Base-by-base conservation (phyloP, 2,113 vertebrate genomes). In the Capricornis sumatraensis region DNA sequence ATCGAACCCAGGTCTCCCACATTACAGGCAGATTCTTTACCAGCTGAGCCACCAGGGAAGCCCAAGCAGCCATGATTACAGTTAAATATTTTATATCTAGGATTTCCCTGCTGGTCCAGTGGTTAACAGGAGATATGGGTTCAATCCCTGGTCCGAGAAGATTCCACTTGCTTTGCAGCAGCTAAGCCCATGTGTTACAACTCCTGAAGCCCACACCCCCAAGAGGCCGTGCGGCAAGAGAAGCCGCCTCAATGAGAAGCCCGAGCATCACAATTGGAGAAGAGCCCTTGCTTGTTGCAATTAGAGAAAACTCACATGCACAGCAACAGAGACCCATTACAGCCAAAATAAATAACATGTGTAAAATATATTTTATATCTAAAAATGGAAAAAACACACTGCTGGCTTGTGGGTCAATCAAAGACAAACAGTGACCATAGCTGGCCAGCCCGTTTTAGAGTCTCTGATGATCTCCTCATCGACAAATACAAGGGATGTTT, bases 1-100 rank as follows among this genome's bases (percentile, higher is more conserved):
- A 40, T 25, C 5, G 2, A 74, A 40, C 36, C 36, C 21, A 74
- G n/a, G 36, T 40, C 36, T 40, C 67, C 36, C 0, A 0, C 67
- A 40, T 21, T 6, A 1, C 67, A 12, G 36, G 21, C 0, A 0
- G 36, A 74, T 40, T 40, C 36, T 40, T 36, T 25, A 74, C 67
- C 67, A 25, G 36, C 36, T 74, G n/a, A 74, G 21, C 21, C 67
- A 25, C 36, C 17, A 74, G 36, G 67, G 67, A 6, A 40, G 67
- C 21, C 36, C 19, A 7, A 27, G 52, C 64, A 71, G 16, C 76
- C 50, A 0, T 43, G 47, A 40, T 25, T 40, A 36, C 30, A 28
- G 10, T 14, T 64, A 84, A 71, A 94, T 60, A 45, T 47, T 89
- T 87, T 45, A 19, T 28, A 74, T 13, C 67, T 62, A 36, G 21